A percentile compares a stretch with the other conserved stretches of the same genome.
These are phyloP conservation scores for Drosophila colorata DNA, from an alignment of 2,888 invertebrate species.

Conservation along the genomic window DNA sequence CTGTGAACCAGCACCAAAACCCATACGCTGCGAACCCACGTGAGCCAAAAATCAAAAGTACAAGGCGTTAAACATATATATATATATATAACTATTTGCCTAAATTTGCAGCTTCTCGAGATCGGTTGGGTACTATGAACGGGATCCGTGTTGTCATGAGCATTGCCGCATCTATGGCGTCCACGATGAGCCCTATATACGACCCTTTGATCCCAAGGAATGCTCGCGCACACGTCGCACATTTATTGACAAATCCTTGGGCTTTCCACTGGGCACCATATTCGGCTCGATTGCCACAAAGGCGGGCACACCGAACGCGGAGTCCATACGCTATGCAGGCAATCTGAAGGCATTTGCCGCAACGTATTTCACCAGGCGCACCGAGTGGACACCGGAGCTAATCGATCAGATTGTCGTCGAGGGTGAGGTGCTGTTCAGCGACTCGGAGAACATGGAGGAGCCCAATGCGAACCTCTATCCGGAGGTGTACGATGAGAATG, in stretches of 20 bases:
- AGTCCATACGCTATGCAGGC: conserved; percentile 70
- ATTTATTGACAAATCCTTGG: conserved; percentile 52
- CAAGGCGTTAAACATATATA: not conserved
- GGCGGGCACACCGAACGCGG: conserved; percentile 37
- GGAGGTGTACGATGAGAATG: conserved; percentile 71
- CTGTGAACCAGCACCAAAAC: conserved; percentile 11
- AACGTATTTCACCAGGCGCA: conserved; percentile 76
- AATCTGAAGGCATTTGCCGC: conserved; percentile 80
- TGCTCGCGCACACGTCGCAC: conserved; percentile 42
- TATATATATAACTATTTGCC: fast-evolving
- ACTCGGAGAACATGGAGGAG: conserved; percentile 52
- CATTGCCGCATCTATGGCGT: conserved; percentile 62
- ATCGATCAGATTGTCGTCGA: conserved; percentile 79
- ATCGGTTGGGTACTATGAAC: conserved; percentile 20
- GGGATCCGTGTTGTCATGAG: conserved; percentile 59
- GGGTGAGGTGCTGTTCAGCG: conserved; percentile 70
- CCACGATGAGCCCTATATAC: conserved; percentile 61
- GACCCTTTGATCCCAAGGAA: conserved; percentile 50
- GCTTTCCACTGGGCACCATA: conserved; percentile 72
- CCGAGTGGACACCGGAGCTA: conserved; percentile 72
- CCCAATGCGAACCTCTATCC: conserved; percentile 41
- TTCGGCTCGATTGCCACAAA: conserved; percentile 54
- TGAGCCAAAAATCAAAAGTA: not conserved
- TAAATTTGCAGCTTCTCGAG: conserved; percentile 5
- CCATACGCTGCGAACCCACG: conserved; percentile 21